These are phyloP conservation scores for Anagyrus pseudococci DNA, from an alignment of 2,888 invertebrate genomes.

Conservation along the genomic window DNA sequence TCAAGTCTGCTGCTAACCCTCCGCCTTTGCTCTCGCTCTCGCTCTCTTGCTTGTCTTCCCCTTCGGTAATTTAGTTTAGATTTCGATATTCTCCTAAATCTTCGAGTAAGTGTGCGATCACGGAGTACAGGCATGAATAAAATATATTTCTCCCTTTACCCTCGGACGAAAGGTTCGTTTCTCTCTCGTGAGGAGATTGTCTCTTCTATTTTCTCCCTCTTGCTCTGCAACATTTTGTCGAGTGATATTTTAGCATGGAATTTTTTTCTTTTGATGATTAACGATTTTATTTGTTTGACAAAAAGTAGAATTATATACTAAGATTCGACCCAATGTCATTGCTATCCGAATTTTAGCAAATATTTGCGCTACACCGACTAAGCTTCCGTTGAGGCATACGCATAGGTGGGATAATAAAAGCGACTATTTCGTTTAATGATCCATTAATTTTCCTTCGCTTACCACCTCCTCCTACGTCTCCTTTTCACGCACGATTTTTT, in stretches of 20 bases:
- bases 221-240: not conserved
- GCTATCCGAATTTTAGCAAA: no score
- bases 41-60: not conserved
- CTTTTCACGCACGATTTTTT: constrained; percentile 9
- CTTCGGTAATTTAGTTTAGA: not conserved
- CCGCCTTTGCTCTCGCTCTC: no score
- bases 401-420: constrained; percentile 3
- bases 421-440: constrained; percentile 20
- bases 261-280: no score
- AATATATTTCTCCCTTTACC: not conserved
- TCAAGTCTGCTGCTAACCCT: no score
- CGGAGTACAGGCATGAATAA: not conserved
- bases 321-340: no score
- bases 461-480: not conserved
- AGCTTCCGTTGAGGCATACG: no score
- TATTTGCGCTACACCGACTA: no score
- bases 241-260: not conserved
- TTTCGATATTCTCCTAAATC: not conserved
- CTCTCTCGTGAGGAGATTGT: not conserved
- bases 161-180: not conserved
- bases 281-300: no score
- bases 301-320: no score
- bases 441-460: not conserved
- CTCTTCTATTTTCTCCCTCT: not conserved
- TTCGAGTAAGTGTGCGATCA: not conserved